phyloP scores from a whole-genome alignment of 2,113 vertebrate genomes.

The Terrapene triunguis region DNA sequence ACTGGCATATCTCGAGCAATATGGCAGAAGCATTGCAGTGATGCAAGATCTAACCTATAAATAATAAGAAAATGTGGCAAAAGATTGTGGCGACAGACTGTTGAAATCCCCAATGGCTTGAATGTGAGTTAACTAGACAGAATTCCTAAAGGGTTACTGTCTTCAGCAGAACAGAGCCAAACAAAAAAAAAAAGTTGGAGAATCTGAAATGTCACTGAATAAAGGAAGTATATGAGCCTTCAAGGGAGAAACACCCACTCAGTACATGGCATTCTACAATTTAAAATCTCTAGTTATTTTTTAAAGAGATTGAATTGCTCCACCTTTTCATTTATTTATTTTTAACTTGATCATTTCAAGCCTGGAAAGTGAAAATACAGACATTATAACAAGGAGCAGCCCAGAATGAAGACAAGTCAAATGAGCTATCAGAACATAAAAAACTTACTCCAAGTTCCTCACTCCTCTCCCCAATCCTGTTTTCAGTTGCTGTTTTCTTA shows the following conservation, averaged over 20 bases:
- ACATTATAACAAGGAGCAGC: accelerated
- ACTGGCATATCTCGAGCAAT: constrained; percentile 53
- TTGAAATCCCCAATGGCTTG: constrained; percentile 50
- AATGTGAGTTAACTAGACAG: constrained; percentile 46
- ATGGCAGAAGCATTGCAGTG: constrained; percentile 61
- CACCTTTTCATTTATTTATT: not conserved
- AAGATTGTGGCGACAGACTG: constrained; percentile 58
- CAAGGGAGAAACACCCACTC: not conserved
- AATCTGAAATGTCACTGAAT: constrained; percentile 2
- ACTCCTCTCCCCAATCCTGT: not conserved
- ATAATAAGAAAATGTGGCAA: not conserved
- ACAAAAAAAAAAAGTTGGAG: not conserved
- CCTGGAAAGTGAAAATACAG: not conserved
- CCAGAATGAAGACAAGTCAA: not conserved
- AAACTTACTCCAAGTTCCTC: not conserved
- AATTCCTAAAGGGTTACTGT: constrained; percentile 54
- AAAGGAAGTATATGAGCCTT: not conserved
- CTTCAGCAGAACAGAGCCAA: not conserved
- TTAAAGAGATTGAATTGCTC: accelerated
- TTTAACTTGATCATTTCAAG: accelerated
- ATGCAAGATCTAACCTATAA: constrained; percentile 55
- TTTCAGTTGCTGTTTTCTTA: not conserved
- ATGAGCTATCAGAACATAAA: constrained; percentile 10
- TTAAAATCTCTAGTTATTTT: not conserved
- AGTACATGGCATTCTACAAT: not conserved